Percentiles rank a stretch among this genome's conserved stretches.
phyloP scores from a whole-genome alignment of 2,113 vertebrate species.

The Platysternon megacephalum region DNA sequence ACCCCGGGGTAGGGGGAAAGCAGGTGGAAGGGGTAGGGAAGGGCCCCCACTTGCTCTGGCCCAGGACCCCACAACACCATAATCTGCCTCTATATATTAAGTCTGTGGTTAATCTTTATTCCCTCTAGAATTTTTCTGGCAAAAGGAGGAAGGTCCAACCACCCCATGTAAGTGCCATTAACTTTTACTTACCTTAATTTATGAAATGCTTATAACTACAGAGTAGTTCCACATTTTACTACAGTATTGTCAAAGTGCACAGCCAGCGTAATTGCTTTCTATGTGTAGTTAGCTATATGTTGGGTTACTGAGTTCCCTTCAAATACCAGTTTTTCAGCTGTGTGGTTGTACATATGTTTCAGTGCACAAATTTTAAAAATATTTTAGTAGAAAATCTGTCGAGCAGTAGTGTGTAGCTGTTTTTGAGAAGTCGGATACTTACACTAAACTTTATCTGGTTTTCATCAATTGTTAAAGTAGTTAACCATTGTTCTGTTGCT shows the following conservation, averaged over 20 bases:
- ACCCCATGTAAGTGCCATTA: slow-evolving; percentile 84
- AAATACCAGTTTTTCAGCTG: background rate
- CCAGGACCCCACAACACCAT: too few relatives aligned
- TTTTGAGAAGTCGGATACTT: background rate
- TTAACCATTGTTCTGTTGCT: background rate
- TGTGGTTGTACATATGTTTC: background rate
- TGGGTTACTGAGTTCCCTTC: background rate
- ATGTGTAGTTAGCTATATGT: background rate
- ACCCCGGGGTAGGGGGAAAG: too few relatives aligned
- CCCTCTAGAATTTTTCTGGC: slow-evolving; percentile 87
- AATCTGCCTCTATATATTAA: background rate
- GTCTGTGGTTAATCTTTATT: slow-evolving; percentile 32
- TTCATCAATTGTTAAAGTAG: background rate
- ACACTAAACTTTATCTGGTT: too few relatives aligned
- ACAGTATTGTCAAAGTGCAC: background rate
- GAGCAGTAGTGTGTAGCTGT: background rate
- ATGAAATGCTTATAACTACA: background rate
- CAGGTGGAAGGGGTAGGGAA: too few relatives aligned
- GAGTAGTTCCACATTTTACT: background rate
- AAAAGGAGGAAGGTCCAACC: slow-evolving; percentile 90
- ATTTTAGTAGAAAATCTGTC: background rate
- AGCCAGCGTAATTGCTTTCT: background rate
- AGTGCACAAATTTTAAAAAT: background rate
- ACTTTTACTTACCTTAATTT: slow-evolving; percentile 39
- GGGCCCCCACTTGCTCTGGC: too few relatives aligned